These are phyloP conservation scores for Formica aserva DNA, from an alignment of 2,888 invertebrate genomes.

Conservation along the genomic window DNA sequence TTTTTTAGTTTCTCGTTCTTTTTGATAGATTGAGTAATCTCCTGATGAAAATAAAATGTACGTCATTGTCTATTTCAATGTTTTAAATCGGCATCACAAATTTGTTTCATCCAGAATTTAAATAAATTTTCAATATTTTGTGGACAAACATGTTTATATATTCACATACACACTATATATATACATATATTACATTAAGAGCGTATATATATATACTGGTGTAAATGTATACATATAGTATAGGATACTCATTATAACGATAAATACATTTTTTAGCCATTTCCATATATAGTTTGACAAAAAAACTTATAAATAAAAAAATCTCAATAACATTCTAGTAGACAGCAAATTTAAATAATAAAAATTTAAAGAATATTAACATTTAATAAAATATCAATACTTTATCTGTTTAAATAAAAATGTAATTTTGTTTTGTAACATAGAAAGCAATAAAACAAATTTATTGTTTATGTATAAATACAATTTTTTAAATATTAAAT, in stretches of 20 bases:
- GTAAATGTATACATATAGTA: neutral
- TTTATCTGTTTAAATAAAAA: too few relatives aligned
- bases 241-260: neutral
- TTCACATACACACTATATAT: neutral
- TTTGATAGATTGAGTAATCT: neutral
- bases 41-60: neutral
- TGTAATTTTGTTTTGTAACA: too few relatives aligned
- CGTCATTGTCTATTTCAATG: neutral
- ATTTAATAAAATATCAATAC: too few relatives aligned
- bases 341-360: too few relatives aligned
- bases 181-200: neutral
- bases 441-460: too few relatives aligned
- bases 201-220: neutral
- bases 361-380: too few relatives aligned
- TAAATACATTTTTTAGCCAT: too few relatives aligned
- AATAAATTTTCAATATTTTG: conserved; percentile 4
- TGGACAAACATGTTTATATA: neutral
- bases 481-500: too few relatives aligned
- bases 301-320: too few relatives aligned
- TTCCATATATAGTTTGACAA: too few relatives aligned
- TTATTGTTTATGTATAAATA: too few relatives aligned
- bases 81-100: neutral
- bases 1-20: neutral
- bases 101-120: neutral
- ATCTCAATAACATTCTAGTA: too few relatives aligned